Evolutionary conservation across 1,140 invertebrate genomes (phyloP).

Genomic region (Homarus americanus): DNA sequence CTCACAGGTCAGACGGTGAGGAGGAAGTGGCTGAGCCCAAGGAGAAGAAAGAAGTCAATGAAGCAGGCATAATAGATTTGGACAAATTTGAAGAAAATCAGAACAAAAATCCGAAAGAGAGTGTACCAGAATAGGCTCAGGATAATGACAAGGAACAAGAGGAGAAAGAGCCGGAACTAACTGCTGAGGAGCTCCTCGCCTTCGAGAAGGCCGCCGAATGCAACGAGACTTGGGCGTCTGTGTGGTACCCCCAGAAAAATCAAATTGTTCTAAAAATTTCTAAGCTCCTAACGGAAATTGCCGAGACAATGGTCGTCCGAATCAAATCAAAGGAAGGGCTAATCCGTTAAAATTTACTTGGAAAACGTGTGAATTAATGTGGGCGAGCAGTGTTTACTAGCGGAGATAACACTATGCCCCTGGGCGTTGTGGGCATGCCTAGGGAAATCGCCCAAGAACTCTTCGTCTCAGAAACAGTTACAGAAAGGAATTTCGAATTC

Average conservation of each 20-base stretch:
- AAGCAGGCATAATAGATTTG: no score
- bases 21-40: not conserved
- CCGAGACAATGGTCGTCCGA: not conserved
- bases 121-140: no score
- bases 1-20: not conserved
- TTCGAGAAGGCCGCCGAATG: not conserved
- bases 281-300: not conserved
- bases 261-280: not conserved
- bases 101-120: no score
- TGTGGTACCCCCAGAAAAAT: not conserved
- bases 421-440: conserved; percentile 10
- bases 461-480: not conserved
- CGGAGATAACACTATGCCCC: not conserved
- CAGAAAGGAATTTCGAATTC: not conserved
- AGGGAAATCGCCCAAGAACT: not conserved
- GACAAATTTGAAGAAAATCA: no score
- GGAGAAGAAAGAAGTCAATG: no score
- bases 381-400: conserved; percentile 30
- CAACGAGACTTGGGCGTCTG: not conserved
- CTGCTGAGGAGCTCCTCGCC: not conserved
- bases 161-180: no score
- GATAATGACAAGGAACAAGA: no score
- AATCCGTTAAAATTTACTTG: conserved; percentile 1
- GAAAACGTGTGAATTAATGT: conserved; percentile 31
- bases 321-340: conserved; percentile 4